Percentiles rank a stretch among this genome's conserved stretches.
Conservation (phyloP, 2,888 invertebrate species). For the Ochlodes sylvanus region DNA sequence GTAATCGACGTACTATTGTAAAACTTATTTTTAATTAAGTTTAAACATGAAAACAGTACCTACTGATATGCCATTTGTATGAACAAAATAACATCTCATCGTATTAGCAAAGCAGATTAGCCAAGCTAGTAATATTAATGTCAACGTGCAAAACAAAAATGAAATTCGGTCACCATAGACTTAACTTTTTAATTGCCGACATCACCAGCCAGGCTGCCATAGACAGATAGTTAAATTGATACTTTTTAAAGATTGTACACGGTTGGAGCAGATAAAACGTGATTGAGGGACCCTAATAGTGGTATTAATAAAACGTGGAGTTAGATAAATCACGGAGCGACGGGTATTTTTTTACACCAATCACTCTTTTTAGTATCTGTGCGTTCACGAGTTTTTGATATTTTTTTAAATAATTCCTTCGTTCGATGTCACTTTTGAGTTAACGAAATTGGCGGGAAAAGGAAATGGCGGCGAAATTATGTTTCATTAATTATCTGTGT, state of each 20-base stretch:
- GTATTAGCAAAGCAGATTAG: no score
- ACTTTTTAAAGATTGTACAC: constrained; percentile 32
- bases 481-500: no score
- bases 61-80: no score
- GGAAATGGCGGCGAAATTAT: not conserved
- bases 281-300: constrained; percentile 64
- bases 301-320: constrained; percentile 62
- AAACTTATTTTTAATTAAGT: no score
- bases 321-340: constrained; percentile 52
- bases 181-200: constrained; percentile 2
- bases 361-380: constrained; percentile 22
- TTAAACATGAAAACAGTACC: no score
- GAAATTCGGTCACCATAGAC: not conserved
- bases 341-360: constrained; percentile 44
- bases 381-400: constrained; percentile 20
- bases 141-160: not conserved
- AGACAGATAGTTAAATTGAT: constrained; percentile 29
- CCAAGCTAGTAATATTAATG: not conserved
- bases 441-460: not conserved
- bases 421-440: not conserved
- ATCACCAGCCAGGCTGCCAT: constrained; percentile 11
- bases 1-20: not conserved
- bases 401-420: not conserved
- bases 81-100: no score
- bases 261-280: constrained; percentile 42